phyloP scores from a whole-genome alignment of 2,888 invertebrate genomes.

The Ischnus inquisitorius region DNA sequence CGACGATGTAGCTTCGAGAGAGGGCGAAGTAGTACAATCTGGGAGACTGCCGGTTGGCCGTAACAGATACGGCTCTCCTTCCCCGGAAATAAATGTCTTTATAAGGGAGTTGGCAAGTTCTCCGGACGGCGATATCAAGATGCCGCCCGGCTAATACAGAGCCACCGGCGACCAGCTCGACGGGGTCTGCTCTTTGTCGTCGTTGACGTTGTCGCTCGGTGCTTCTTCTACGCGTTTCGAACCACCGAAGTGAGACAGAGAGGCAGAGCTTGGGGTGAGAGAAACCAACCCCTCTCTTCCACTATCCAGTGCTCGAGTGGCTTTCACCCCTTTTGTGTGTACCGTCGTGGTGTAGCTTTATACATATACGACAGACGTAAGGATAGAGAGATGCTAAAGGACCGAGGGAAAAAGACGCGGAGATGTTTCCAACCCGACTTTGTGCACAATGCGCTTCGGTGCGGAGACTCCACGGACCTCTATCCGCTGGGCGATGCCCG shows the following conservation, averaged over 20 bases:
- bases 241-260: not conserved
- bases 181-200: constrained; percentile 59
- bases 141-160: constrained; percentile 79
- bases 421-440: constrained; percentile 23
- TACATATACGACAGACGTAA: not conserved
- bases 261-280: not conserved
- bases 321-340: constrained; percentile 44
- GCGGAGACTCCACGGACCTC: constrained; percentile 7
- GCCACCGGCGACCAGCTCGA: constrained; percentile 39
- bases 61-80: constrained; percentile 75
- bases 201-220: constrained; percentile 33
- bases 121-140: constrained; percentile 80
- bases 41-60: constrained; percentile 79
- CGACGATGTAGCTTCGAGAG: not conserved
- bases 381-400: constrained; percentile 26
- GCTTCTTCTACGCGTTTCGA: constrained; percentile 35
- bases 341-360: constrained; percentile 16
- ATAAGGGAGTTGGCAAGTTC: constrained; percentile 83
- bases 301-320: constrained; percentile 50
- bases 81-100: constrained; percentile 81
- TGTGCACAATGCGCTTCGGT: constrained; percentile 11
- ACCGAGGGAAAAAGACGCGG: constrained; percentile 5
- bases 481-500: constrained; percentile 58
- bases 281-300: constrained; percentile 67
- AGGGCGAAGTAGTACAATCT: constrained; percentile 80